Base-by-base conservation (phyloP, 1,140 invertebrate genomes). In the Hyles vespertilio region DNA sequence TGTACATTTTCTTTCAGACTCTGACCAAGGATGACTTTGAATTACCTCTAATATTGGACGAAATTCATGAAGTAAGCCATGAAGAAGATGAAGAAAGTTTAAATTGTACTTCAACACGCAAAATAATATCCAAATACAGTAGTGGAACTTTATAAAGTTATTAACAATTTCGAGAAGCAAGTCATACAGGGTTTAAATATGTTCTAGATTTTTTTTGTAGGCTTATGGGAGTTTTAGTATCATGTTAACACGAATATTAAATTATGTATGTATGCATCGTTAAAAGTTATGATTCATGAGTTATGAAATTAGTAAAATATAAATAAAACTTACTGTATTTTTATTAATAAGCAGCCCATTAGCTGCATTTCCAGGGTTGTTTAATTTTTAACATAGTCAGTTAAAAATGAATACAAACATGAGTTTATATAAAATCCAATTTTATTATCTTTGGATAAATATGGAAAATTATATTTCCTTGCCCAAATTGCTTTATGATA, bases 61-160 rank as follows among this genome's bases (percentile, higher is more conserved):
- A 79, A 65, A 82, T 84, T 56, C 74, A 81, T 67, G 84, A 87
- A 75, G 71, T 76, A 2, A 82, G 75, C 51, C 74, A 81, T 71
- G 79, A 81, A 61, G 81, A 84, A 65, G 82, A 87, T 60, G 76
- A 84, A 54, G 77, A 84, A 12, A 82, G 74, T 70, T 60, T 70
- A 12, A 59, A 54, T 12, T 77, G 70, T 64, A 55, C 69, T 56
- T 66, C 69, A 32, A 44, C 64, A 9, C 62, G 69, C 55, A 83
- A 67, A 69, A 74, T 60, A 55, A 70, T 72, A 68, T 66, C 76
- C 32, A 79, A 79, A 60, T 85, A 76, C 64, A 67, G 67, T 33
- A 73, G 83, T 58, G 75, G 77, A 64, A 86, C 80, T 40, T 40
- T 40, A 40, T 40, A 40, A 8, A 8, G 36, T 40, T 5, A 40